phyloP scores from a whole-genome alignment of 2,888 invertebrate genomes.

The Hydrotaea diabolus region DNA sequence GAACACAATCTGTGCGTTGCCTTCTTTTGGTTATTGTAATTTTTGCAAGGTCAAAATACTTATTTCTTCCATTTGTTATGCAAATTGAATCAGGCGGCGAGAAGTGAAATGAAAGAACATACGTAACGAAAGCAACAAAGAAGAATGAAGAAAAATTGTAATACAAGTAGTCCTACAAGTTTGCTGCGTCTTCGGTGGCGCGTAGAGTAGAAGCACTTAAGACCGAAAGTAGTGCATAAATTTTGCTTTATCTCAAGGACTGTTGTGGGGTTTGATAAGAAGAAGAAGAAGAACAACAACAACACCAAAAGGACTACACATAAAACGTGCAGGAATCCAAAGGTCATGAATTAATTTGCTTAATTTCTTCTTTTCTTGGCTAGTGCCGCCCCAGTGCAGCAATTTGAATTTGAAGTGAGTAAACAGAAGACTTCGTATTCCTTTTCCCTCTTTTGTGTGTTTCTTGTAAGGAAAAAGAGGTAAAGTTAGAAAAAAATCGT shows the following conservation, averaged over 20 bases:
- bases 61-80: slow-evolving; percentile 52
- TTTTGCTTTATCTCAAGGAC: slow-evolving; percentile 14
- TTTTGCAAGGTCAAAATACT: slow-evolving; percentile 32
- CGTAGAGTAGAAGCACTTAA: neutral
- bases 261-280: neutral
- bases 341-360: slow-evolving; percentile 34
- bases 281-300: neutral
- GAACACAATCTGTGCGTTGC: neutral
- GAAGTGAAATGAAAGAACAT: neutral
- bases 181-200: neutral
- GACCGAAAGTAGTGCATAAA: slow-evolving; percentile 5
- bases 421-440: neutral
- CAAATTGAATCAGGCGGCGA: slow-evolving; percentile 35
- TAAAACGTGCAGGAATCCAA: neutral
- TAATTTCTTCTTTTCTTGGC: slow-evolving; percentile 12
- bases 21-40: neutral
- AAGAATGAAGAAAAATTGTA: slow-evolving; percentile 1
- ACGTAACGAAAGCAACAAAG: neutral
- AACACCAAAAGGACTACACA: neutral
- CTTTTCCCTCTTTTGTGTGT: no score
- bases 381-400: no score
- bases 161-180: neutral
- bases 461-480: neutral
- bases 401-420: neutral
- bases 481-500: neutral